Evolutionary conservation across 2,797 vertebrate genomes (phyloP), one percentile per base, ranked within the genome.

Genomic region (Cichlasoma orientale): DNA sequence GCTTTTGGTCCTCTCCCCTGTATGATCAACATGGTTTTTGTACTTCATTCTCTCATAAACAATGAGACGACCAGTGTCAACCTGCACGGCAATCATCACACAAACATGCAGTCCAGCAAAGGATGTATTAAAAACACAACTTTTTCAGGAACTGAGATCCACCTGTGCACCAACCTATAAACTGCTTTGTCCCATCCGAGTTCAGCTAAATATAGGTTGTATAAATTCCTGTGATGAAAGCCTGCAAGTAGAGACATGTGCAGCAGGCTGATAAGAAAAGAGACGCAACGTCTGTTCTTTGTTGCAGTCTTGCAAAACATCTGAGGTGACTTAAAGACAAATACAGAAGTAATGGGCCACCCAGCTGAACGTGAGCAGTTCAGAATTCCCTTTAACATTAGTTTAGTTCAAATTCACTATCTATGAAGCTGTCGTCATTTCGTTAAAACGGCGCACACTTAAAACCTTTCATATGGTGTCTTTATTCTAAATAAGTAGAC

Each of bases 191-290:
- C 16, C 66, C 9, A 27, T 83, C 29, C 2, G n/a, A 81, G 75
- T 56, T 86, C 57, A 79, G 85, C 54, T 41, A 31, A 78, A 66
- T 63, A 73, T 36, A 69, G 79, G 82, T 86, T 58, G 72, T 50
- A 66, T 75, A 50, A 78, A 91, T 89, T 87, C 84, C 83, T 86
- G 75, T 29, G 58, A 81, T 76, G 83, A 86, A 78, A 82, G 77
- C 50, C 78, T 86, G 74, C 88, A 2, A 79, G 91, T 81, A 29
- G 23, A 18, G 79, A 91, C 90, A 81, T 83, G 87, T 89, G 86
- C 79, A 55, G 76, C 5, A 1, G 36, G 56, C 74, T 89, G 90
- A 93, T 92, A 88, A 92, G 81, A 91, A 63, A 70, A 69, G 31
- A 59, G 52, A 86, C 68, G 44, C 77, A 84, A 79, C 50, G 18